Evolutionary conservation across 2,797 vertebrate genomes (phyloP).

Genomic region (Megaceryle alcyon): DNA sequence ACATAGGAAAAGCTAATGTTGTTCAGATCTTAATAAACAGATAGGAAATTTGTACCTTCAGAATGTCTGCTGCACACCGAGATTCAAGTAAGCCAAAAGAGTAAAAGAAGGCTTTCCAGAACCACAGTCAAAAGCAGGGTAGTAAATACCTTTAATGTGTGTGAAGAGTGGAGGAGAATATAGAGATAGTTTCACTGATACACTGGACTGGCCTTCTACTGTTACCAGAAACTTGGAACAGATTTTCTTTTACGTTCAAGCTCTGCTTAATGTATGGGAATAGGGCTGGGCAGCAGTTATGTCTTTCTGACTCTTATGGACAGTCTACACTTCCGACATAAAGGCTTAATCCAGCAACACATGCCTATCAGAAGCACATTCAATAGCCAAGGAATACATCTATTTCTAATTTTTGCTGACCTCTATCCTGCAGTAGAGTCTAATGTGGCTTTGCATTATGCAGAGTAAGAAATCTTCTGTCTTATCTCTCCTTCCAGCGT

Average conservation of each 20-base stretch:
- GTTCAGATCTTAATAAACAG: neutral
- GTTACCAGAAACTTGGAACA: neutral
- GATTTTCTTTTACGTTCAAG: neutral
- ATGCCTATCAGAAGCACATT: neutral
- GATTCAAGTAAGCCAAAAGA: neutral
- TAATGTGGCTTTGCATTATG: neutral
- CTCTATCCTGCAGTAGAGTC: neutral
- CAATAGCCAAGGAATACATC: neutral
- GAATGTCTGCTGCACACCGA: neutral
- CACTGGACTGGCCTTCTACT: neutral
- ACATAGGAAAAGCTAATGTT: neutral
- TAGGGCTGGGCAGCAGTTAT: neutral
- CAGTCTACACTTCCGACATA: neutral
- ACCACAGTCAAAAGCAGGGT: neutral
- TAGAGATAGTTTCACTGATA: neutral
- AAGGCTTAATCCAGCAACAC: neutral
- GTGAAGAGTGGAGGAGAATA: neutral
- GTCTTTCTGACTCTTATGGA: neutral
- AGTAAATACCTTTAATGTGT: neutral
- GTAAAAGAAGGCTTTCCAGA: neutral
- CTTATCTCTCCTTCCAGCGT: neutral
- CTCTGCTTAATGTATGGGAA: neutral
- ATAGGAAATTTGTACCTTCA: neutral
- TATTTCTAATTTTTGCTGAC: neutral
- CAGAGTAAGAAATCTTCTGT: neutral